Percentiles rank a stretch among this genome's conserved stretches.
These are phyloP conservation scores for Dallia pectoralis DNA, from an alignment of 2,797 vertebrate genomes.

Conservation along the genomic window DNA sequence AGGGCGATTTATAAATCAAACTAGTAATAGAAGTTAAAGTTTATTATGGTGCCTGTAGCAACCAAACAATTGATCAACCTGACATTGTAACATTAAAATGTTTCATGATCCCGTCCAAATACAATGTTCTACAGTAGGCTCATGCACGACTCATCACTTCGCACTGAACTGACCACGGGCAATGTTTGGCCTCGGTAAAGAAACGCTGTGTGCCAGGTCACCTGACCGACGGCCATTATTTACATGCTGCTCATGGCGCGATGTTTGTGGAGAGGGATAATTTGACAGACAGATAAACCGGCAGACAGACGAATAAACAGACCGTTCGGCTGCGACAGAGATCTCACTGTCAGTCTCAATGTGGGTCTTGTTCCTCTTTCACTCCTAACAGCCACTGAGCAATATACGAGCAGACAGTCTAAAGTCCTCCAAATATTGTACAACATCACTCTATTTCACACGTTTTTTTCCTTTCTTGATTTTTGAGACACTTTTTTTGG, in stretches of 20 bases:
- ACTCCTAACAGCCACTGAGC: slow-evolving; percentile 76
- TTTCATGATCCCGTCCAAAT: background rate
- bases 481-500: slow-evolving; percentile 54
- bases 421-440: slow-evolving; percentile 83
- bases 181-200: slow-evolving; percentile 42
- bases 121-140: background rate
- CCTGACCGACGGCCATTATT: slow-evolving; percentile 69
- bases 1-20: slow-evolving; percentile 34
- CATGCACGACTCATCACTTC: background rate
- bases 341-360: slow-evolving; percentile 82
- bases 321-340: slow-evolving; percentile 77
- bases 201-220: slow-evolving; percentile 51
- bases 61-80: background rate
- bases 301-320: slow-evolving; percentile 85
- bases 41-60: background rate
- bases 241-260: slow-evolving; percentile 69
- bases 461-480: slow-evolving; percentile 45
- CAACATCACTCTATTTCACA: slow-evolving; percentile 74
- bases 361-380: slow-evolving; percentile 76
- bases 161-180: slow-evolving; percentile 24
- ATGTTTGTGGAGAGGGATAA: slow-evolving; percentile 83
- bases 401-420: slow-evolving; percentile 85
- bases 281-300: slow-evolving; percentile 86
- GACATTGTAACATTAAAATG: background rate
- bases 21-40: slow-evolving; percentile 6